Base-by-base conservation (phyloP, 2,888 invertebrate genomes). In the Leptopilina myrica region DNA sequence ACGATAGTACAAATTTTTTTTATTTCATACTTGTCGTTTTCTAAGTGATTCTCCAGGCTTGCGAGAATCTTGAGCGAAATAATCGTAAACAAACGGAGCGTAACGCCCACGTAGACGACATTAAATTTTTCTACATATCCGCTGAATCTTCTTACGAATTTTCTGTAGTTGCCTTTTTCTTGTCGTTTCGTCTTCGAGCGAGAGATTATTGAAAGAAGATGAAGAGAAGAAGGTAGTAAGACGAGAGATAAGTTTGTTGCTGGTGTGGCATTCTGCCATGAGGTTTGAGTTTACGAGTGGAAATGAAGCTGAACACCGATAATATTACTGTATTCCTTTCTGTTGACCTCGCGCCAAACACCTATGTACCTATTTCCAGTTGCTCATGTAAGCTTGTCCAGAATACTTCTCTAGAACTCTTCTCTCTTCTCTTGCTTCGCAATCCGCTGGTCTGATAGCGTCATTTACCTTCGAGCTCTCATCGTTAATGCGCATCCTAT, bases 41-140 rank as follows among this genome's bases (percentile, higher is more conserved):
- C 20, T 11, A 46, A 56, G 26, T 73, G 53, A 73, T 26, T n/a
- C n/a, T 56, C 73, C n/a, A 64, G 46, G 26, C 15, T 56, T 64
- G 64, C 46, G n/a, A 2, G 64, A 53, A 64, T 64, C n/a, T 76
- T 15, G 43, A 80, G 81, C 83, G 81, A 86, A 86, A 86, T 86
- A 87, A 87, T 86, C 87, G 86, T 87, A 87, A 87, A 86, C 81
- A 87, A 86, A 86, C 85, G 83, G 85, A 83, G 84, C 82, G 82
- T 78, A 80, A 85, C 86, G 87, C 88, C 87, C 85, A 87, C 88
- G 84, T 12, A 73, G 84, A 78, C 83, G 82, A 83, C 81, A 65
- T 77, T 80, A 79, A 79, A 79, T 80, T 78, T 85, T 81, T 82
- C 83, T 83, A 81, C 79, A 81, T 86, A 84, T 80, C 81, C 80